phyloP scores from a whole-genome alignment of 2,888 invertebrate genomes.

The Euplexia lucipara region DNA sequence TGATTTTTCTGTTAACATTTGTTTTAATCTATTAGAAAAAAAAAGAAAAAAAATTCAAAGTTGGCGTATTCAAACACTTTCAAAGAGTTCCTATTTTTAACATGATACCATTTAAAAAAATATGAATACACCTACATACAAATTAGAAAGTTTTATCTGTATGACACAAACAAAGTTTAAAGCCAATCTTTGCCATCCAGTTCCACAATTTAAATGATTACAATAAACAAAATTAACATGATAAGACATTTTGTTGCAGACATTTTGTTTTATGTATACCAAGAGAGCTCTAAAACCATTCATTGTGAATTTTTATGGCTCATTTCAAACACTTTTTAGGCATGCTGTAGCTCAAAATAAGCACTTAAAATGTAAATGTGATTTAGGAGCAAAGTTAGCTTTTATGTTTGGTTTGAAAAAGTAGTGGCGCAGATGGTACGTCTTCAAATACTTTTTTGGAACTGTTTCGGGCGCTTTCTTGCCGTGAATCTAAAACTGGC shows the following conservation, averaged over 20 bases:
- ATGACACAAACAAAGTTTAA: neutral
- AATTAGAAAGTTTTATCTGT: no score
- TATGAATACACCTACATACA: no score
- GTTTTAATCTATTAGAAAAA: no score
- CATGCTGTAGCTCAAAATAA: constrained; percentile 32
- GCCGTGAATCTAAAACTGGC: neutral
- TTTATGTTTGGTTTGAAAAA: constrained; percentile 34
- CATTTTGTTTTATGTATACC: constrained; percentile 67
- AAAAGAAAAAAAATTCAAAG: no score
- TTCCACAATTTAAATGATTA: constrained; percentile 49
- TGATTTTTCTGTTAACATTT: no score
- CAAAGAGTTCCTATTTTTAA: no score
- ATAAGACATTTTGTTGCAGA: constrained; percentile 64
- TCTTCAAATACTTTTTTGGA: neutral
- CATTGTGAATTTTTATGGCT: constrained; percentile 68
- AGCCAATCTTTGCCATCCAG: constrained; percentile 4
- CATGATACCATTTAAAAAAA: no score
- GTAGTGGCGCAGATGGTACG: constrained; percentile 32
- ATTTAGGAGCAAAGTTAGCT: constrained; percentile 41
- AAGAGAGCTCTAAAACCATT: constrained; percentile 59
- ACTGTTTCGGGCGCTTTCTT: neutral
- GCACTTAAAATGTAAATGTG: constrained; percentile 53
- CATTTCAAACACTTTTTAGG: constrained; percentile 52
- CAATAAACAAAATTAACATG: constrained; percentile 66
- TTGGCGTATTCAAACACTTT: no score